Evolutionary conservation across 1,140 invertebrate genomes (phyloP).

Genomic region (Psix sp.): DNA sequence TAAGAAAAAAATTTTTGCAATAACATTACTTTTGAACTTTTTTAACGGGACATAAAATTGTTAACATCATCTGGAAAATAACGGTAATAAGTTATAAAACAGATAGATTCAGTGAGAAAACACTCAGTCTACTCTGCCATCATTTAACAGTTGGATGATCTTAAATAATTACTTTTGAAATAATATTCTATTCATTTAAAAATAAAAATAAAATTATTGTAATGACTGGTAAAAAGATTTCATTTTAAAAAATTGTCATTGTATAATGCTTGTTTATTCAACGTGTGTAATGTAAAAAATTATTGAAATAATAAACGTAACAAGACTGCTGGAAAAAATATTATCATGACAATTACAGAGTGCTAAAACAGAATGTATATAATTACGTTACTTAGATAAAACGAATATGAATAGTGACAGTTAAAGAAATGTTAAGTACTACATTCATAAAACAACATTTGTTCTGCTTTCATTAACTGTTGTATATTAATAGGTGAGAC

Average conservation of each 20-base stretch:
- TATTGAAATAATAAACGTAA: too few relatives aligned
- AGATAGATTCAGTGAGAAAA: slow-evolving; percentile 16
- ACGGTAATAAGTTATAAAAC: slow-evolving; percentile 37
- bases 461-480: slow-evolving; percentile 3
- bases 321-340: too few relatives aligned
- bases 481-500: slow-evolving; percentile 20
- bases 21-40: too few relatives aligned
- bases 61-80: slow-evolving; percentile 11
- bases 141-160: slow-evolving; percentile 24
- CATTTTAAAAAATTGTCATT: too few relatives aligned
- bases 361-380: neutral
- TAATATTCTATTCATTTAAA: too few relatives aligned
- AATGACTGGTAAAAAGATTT: too few relatives aligned
- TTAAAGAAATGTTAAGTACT: slow-evolving; percentile 17
- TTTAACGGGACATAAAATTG: neutral
- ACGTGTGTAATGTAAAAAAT: too few relatives aligned
- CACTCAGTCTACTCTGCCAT: slow-evolving; percentile 25
- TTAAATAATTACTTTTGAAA: too few relatives aligned
- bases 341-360: too few relatives aligned
- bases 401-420: slow-evolving; percentile 7
- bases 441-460: slow-evolving; percentile 7
- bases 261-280: too few relatives aligned
- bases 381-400: slow-evolving; percentile 24
- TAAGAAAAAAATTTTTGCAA: too few relatives aligned
- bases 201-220: too few relatives aligned